Base-by-base conservation (phyloP, 1,140 invertebrate species). In the Lordiphosa clarofinis region DNA sequence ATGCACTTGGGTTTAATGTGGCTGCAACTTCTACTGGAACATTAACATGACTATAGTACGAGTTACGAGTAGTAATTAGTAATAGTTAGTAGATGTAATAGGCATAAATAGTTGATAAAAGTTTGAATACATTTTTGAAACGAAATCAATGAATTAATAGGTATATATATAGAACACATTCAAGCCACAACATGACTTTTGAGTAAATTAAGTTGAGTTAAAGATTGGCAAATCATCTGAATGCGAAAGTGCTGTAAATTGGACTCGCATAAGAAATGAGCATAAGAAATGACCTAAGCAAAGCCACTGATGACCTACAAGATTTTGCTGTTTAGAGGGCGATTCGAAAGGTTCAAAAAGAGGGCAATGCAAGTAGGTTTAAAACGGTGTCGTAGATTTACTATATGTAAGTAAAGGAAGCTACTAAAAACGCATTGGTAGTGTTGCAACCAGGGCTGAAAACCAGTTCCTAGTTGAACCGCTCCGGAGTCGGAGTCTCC, bases 11-110 rank as follows among this genome's bases (percentile, higher is more conserved):
- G 13, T 78, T 73, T 62, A 60, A 59, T 73, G 15, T 59, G 67
- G 81, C 75, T 81, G 65, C 75, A 82, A 81, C 47, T 81, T 81
- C 75, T 81, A 81, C 75, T 67, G 40, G 47, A 79, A 78, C 64
- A 78, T 52, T 67, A 48, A 78, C 47, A 61, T 52, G 52, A 56
- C 12, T 74, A 64, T 72, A 39, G 28, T 43, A 60, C 21, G 37
- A 36, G 21, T 24, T 24, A 24, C 21, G 21, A 54, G 19, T 42
- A 44, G 28, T 13, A 15, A 54, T 10, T 12, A 24, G 36, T 49
- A 49, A 64, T 28, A 40, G 43, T 46, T 11, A 64, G 48, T 31
- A 64, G 63, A 64, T 12, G 64, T 13, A 19, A 19, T 19, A 67
- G 64, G 44, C 46, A 67, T 36, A 58, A 19, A 58, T 52, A 39